Conservation (phyloP, 1,140 invertebrate species). For the Melanaphis sacchari region DNA sequence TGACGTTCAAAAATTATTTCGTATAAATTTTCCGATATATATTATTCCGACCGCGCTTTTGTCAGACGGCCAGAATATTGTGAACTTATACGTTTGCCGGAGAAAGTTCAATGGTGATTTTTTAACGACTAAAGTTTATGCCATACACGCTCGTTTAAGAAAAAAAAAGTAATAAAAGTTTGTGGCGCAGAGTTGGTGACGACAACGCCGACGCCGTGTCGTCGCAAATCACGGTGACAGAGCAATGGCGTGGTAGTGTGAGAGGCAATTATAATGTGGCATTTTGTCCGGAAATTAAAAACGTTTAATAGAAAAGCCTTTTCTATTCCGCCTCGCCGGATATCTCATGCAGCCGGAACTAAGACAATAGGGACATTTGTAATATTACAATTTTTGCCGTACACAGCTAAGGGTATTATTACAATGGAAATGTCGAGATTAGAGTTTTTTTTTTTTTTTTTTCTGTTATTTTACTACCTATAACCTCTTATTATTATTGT, state of each 20-base stretch:
- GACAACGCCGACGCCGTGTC: neutral
- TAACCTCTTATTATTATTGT: neutral
- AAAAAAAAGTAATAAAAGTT: neutral
- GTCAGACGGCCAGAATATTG: neutral
- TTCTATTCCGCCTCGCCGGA: neutral
- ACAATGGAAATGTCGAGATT: slow-evolving; percentile 21
- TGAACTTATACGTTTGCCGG: neutral
- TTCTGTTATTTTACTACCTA: neutral
- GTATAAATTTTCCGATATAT: neutral
- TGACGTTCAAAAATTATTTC: too few relatives aligned
- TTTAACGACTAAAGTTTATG: slow-evolving; percentile 42
- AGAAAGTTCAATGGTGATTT: slow-evolving; percentile 20
- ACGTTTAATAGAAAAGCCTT: slow-evolving; percentile 46
- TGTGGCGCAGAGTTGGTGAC: neutral
- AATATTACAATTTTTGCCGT: slow-evolving; percentile 3
- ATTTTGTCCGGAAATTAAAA: slow-evolving; percentile 57
- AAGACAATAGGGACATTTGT: slow-evolving; percentile 43
- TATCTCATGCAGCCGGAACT: slow-evolving; percentile 21
- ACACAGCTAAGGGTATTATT: neutral
- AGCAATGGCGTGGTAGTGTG: neutral
- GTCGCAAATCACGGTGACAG: neutral
- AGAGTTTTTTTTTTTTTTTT: neutral
- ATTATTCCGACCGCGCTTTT: neutral
- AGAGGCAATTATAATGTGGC: slow-evolving; percentile 33
- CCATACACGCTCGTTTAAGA: neutral